Evolutionary conservation across 2,888 invertebrate genomes (phyloP), one percentile per base, ranked within the genome.

Genomic region (Uloborus plumipes): DNA sequence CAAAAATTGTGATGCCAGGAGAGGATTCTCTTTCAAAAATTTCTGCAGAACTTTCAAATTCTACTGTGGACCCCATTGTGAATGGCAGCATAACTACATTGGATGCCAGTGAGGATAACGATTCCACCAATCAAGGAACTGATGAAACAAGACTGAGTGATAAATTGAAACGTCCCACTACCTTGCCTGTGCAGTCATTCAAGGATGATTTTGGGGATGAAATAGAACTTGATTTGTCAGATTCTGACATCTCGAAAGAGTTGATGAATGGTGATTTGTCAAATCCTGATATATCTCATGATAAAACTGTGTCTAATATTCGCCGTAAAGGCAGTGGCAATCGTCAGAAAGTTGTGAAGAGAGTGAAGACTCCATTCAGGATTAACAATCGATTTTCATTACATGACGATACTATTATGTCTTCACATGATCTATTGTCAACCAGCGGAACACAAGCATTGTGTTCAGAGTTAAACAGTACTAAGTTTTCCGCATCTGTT

Each of bases 351-450:
- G 77, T 77, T 13, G 72, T 76, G 39, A 71, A 84, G 59, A 66
- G 82, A 11, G 84, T 83, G 31, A 84, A 85, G 85, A 86, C 86
- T 71, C 84, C 86, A 77, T 75, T 85, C 85, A 59, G 86, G 84
- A 87, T 86, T 67, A 87, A 88, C 74, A 87, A 87, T 6, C 89
- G 96, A 85, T 92, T 96, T 87, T 96, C 96, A 64, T 90, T 96
- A 22, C 96, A 95, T 87, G 95, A 96, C 87, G 96, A 96, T 88
- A 91, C 96, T 64, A 95, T 96, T 92, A 96, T 96, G 95, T 82
- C 82, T 26, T 83, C 83, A 15, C 74, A 70, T 16, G 64, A 77
- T 20, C 67, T 77, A 16, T 58, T 77, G 15, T 20, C 61, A 0
- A 22, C 47, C 26, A 20, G 4, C 39, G 51, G 16, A 20, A 53